Conservation (phyloP, 2,797 vertebrate genomes). For the Notamacropus eugenii region DNA sequence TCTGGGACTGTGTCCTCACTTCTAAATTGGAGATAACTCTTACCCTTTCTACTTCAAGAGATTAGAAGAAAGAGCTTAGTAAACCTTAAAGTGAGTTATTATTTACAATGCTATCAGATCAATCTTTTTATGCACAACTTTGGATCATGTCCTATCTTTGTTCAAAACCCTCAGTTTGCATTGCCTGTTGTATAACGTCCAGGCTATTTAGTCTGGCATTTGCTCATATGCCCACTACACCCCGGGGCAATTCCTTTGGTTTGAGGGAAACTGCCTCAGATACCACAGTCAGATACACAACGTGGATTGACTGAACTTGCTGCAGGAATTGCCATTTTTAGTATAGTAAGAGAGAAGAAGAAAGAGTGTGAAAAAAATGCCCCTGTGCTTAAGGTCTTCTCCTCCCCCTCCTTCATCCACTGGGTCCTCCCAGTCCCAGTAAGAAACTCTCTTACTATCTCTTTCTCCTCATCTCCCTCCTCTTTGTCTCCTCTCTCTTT, state of each 20-base stretch:
- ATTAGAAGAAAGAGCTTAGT: background rate
- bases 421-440: no score
- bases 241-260: background rate
- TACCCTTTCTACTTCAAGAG: background rate
- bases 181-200: background rate
- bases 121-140: background rate
- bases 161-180: background rate
- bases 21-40: background rate
- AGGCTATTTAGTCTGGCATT: background rate
- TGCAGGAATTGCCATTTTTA: background rate
- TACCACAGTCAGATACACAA: background rate
- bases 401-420: no score
- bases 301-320: background rate
- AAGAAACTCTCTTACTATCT: no score
- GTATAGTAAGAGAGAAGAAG: no score
- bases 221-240: background rate
- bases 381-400: no score
- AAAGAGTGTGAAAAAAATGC: no score
- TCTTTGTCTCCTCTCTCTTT: no score
- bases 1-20: background rate
- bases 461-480: no score
- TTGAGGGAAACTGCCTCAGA: background rate
- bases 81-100: background rate
- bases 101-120: background rate
- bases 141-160: background rate